phyloP scores from a whole-genome alignment of 2,797 vertebrate genomes.

The Xiphorhynchus erythropygius region DNA sequence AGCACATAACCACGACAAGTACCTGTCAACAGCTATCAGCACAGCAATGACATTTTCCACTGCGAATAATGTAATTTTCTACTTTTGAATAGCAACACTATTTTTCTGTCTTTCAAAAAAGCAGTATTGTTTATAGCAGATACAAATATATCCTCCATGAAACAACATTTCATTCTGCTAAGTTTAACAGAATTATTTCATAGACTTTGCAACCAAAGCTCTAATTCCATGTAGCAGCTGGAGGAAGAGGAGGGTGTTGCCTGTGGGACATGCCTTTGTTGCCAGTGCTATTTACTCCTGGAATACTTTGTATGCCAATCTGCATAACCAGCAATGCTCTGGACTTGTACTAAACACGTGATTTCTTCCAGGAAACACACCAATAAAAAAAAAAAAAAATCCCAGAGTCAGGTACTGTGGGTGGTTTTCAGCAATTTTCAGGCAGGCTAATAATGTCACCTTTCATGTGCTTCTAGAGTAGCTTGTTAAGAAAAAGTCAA shows the following conservation, averaged over 20 bases:
- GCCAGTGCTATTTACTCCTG: not conserved
- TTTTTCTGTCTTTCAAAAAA: not conserved
- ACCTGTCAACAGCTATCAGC: constrained; percentile 60
- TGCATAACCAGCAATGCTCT: not conserved
- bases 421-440: not conserved
- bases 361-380: not conserved
- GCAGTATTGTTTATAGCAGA: not conserved
- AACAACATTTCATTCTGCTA: constrained; percentile 8
- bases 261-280: not conserved
- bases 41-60: constrained; percentile 35
- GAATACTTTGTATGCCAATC: not conserved
- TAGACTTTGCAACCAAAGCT: not conserved
- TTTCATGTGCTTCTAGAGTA: not conserved
- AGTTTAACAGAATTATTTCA: not conserved
- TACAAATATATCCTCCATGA: not conserved
- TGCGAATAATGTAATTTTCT: not conserved
- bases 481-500: not conserved
- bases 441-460: not conserved
- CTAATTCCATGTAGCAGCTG: not conserved
- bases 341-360: not conserved
- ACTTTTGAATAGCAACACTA: not conserved
- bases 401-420: not conserved
- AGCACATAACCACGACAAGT: constrained; percentile 4
- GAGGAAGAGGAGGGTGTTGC: not conserved
- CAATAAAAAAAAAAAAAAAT: not conserved